Base-by-base conservation (phyloP, 2,113 vertebrate genomes). In the Festucalex cinctus region DNA sequence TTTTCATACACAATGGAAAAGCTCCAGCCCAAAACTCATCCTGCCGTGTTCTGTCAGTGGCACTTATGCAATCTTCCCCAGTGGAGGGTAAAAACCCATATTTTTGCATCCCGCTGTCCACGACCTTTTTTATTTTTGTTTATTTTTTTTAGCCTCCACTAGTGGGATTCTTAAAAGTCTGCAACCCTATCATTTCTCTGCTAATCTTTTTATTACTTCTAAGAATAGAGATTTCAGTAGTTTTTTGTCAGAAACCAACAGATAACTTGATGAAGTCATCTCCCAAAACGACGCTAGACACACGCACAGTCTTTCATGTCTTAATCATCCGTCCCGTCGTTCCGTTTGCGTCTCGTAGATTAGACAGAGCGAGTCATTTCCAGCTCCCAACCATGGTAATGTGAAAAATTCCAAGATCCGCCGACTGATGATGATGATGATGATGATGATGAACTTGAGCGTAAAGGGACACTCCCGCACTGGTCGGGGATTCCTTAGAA, bases 361-460 rank as follows among this genome's bases (percentile, higher is more conserved):
- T 57, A 66, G 63, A 77, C 64, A 16, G 54, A 65, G 59, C 8
- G 58, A 75, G 20, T 12, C 53, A 5, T 46, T 32, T 70, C 16
- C 59, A n/a, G 69, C 69, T 48, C 44, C n/a, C 64, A 8, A 65
- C 48, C 46, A 1, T 12, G 53, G 63, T 64, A 61, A 62, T 77
- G 43, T 32, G 66, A 51, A 60, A 26, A 32, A 41, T 20, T 43
- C 67, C 39, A 32, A 63, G 66, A 49, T 54, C 7, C 69, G 26
- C 72, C 14, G 22, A 59, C 46, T 78, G 67, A 76, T 77, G 75
- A 83, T 82, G 84, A 86, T 64, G 36, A 39, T 78, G 67, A 76
- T 77, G 75, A 83, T 82, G 84, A 86, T 64, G 36, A 39, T 24
- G 26, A 66, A 78, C 74, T 67, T 71, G 66, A 69, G 71, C 48